Evolutionary conservation across 2,888 invertebrate genomes (phyloP), one percentile per base, ranked within the genome.

Genomic region (Ennomos erosarius): DNA sequence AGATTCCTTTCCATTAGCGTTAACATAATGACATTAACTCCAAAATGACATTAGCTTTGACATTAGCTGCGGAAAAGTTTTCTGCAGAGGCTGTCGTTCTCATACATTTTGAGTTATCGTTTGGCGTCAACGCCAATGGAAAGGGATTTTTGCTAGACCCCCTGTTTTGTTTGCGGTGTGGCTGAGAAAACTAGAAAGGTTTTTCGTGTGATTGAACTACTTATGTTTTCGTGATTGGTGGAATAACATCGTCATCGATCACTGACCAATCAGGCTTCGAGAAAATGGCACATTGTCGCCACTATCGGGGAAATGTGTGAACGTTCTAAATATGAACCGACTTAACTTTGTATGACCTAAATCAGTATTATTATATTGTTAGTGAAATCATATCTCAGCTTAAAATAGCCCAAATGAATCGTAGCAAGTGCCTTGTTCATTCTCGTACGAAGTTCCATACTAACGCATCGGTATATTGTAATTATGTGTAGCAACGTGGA

Each of bases 371-470:
- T 60, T 55, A 48, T 40, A 39, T 50, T 62, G 42, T 50, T 55
- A n/a, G 33, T 10, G 13, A 38, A 34, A 34, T 12, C 10, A 51
- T 62, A 55, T 59, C 57, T 62, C 64, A 55, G 52, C 56, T 33
- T 10, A 44, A 13, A 9, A 57, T 40, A 44, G 16, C 35, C 36
- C n/a, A 43, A 16, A 40, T 38, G 12, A 38, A 40, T 43, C 42
- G 9, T 42, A 46, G 9, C n/a, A 43, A 59, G 45, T 51, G 55
- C 45, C 51, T 62, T 53, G 74, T 76, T 79, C 78, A 79, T 79
- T 79, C 79, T 79, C 75, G 78, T 72, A 67, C 59, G 66, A 63
- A 69, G 69, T 73, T 71, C 70, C 52, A 58, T 64, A 64, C 60
- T 58, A 56, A 59, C 53, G 53, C 49, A 53, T 47, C 44, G 53